These are phyloP conservation scores for Drosophila neonasuta DNA, from an alignment of 2,888 invertebrate genomes.

Conservation along the genomic window DNA sequence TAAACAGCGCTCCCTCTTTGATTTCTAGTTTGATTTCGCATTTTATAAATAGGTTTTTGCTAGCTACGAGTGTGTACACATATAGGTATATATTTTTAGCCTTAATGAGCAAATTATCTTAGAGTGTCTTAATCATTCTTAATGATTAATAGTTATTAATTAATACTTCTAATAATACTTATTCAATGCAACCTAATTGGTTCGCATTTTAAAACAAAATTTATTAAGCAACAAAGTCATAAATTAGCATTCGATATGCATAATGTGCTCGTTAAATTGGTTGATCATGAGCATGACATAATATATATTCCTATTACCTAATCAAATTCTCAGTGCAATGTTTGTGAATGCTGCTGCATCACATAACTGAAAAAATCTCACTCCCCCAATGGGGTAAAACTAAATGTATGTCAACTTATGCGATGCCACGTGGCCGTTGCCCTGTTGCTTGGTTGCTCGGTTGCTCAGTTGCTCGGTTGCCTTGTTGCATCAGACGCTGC, in stretches of 20 bases:
- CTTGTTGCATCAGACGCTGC: slow-evolving; percentile 27
- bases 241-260: neutral
- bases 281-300: neutral
- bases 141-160: neutral
- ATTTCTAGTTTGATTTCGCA: neutral
- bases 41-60: neutral
- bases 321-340: neutral
- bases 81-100: neutral
- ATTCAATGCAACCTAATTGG: neutral
- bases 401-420: slow-evolving; percentile 9
- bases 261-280: neutral
- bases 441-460: slow-evolving; percentile 6
- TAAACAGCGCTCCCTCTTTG: neutral
- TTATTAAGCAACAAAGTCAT: neutral
- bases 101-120: neutral
- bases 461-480: slow-evolving; percentile 4
- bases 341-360: neutral
- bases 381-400: neutral
- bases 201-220: neutral
- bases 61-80: neutral
- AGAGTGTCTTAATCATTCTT: neutral
- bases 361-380: neutral
- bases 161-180: neutral
- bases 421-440: neutral
- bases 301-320: neutral